Percentiles rank a stretch among this genome's conserved stretches.
These are phyloP conservation scores for Gonatopus flavifemur DNA, from an alignment of 1,140 invertebrate species.

Conservation along the genomic window DNA sequence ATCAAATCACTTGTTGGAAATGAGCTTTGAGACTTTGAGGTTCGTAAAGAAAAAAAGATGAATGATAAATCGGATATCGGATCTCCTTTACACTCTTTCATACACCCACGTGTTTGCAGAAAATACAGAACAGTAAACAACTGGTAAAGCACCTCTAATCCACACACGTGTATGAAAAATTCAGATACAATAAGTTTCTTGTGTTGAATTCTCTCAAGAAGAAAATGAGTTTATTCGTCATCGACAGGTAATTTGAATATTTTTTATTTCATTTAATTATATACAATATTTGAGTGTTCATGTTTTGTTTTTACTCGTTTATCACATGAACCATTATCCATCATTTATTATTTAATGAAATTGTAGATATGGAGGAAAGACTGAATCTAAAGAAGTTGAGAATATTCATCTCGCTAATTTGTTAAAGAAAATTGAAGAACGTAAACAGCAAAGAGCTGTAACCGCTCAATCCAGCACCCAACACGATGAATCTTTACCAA, in stretches of 20 bases:
- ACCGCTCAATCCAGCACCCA: slow-evolving; percentile 7
- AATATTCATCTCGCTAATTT: slow-evolving; percentile 62
- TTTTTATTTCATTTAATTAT: slow-evolving; percentile 7
- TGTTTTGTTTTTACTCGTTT: slow-evolving; percentile 8
- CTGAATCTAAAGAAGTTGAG: slow-evolving; percentile 50
- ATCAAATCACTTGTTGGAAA: too few relatives aligned
- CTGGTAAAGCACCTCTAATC: too few relatives aligned
- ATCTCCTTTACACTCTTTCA: too few relatives aligned
- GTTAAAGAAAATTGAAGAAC: slow-evolving; percentile 62
- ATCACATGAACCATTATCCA: neutral
- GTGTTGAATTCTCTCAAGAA: too few relatives aligned
- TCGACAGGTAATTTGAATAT: slow-evolving; percentile 52
- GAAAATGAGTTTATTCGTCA: slow-evolving; percentile 58
- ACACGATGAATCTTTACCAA: slow-evolving; percentile 13
- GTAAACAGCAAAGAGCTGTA: slow-evolving; percentile 49
- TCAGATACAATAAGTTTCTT: too few relatives aligned
- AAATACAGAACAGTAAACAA: too few relatives aligned
- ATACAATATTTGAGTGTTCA: slow-evolving; percentile 9
- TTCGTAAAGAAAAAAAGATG: too few relatives aligned
- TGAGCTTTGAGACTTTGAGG: too few relatives aligned
- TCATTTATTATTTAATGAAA: slow-evolving; percentile 28
- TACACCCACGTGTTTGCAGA: too few relatives aligned
- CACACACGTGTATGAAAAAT: too few relatives aligned
- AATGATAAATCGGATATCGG: too few relatives aligned
- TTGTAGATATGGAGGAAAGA: slow-evolving; percentile 54